Base-by-base conservation (phyloP, 2,888 invertebrate genomes). In the Philonicus albiceps region DNA sequence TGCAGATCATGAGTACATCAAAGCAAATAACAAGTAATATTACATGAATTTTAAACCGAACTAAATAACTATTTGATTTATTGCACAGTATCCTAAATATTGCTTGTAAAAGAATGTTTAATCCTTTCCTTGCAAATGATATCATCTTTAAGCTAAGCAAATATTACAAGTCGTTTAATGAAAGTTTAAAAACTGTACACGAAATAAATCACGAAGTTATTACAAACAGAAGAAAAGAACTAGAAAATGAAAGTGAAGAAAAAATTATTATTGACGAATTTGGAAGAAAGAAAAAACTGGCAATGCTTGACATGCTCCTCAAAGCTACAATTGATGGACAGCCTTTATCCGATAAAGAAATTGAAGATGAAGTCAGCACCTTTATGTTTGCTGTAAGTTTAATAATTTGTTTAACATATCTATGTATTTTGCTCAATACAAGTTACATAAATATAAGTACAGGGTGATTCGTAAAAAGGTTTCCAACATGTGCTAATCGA, bases 321-420 rank as follows among this genome's bases (percentile, higher is more conserved):
- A 91, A 94, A 72, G 91, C 93, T 2, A 93, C 93, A 89, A 91
- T 93, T 6, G 93, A 94, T 87, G 94, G 94, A 0, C 89, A 92
- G 87, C 93, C 92, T 43, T 91, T 95, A 81, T 92, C 93, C 2
- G 93, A 93, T 85, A 91, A 93, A n/a, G 93, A 93, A 86, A 93
- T 95, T 13, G 91, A 94, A 86, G 94, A 95, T 90, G 94, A 95
- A 92, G 94, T 95, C 0, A 94, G 95, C 88, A 95, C 95, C 0
- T 95, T 95, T 89, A 94, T 95, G 93, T 95, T 95, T 91, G 95
- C 80, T 80, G 80, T 80, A 53, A 80, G 72, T 76, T 8, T n/a
- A 30, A 2, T 11, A 8, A 37, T 64, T 11, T 8, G 89, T 87
- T 19, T n/a, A 73, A 53, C 43, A 49, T n/a, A n/a, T n/a, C n/a